Evolutionary conservation across 2,888 invertebrate genomes (phyloP), one percentile per base, ranked within the genome.

Genomic region (Cremastinae sp.): DNA sequence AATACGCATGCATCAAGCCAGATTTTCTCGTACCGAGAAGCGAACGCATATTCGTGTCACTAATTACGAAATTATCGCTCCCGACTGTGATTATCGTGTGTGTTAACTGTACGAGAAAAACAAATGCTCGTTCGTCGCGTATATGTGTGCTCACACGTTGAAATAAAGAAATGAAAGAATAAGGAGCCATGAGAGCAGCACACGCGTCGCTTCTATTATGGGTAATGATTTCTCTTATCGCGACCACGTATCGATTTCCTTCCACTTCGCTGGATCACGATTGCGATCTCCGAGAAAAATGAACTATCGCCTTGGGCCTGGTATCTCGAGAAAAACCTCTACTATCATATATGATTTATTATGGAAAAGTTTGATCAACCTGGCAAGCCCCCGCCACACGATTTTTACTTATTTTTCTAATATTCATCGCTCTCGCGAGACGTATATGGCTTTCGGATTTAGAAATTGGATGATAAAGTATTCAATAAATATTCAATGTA

Each of bases 31-130:
- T 65, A 56, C 49, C 54, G 18, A 75, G 66, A 68, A 68, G 56
- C 47, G 28, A 64, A 16, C 71, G 64, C 75, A 68, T 61, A 69
- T 75, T 75, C 75, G 75, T 75, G 75, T 75, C 75, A 75, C 75
- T 75, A 75, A 75, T 75, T 75, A 75, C 75, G 45, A 72, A 75
- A 75, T 75, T 75, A 75, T 75, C 75, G 75, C 75, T 75, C 71
- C 62, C 71, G 28, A 45, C 71, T 64, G 53, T 61, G 62, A 75
- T 75, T 72, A 75, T 72, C 72, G 62, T 75, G 62, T 75, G 72
- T 62, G 68, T 68, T 62, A 56, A 75, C 75, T 72, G 38, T 68
- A 72, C 43, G 58, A 51, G 51, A 20, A 64, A 47, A 72, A n/a
- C 22, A 18, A 18, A 10, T 58, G 18, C 18, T n/a, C n/a, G n/a